Conservation (phyloP, 2,888 invertebrate species). For the Drosophila kambysellisi region DNA sequence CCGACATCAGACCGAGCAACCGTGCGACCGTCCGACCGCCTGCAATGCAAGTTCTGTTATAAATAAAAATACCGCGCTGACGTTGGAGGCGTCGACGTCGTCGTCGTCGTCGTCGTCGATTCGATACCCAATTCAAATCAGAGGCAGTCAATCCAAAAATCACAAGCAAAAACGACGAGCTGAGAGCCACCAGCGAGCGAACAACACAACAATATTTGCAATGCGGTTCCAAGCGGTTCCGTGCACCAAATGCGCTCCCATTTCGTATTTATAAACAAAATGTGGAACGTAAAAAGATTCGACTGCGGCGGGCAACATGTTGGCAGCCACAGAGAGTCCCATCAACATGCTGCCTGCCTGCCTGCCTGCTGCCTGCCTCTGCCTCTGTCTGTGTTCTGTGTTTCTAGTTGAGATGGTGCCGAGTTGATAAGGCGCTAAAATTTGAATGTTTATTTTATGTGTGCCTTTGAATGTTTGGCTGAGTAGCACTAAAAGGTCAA, state of each 20-base stretch:
- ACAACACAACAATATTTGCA: conserved; percentile 60
- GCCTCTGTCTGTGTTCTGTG: neutral
- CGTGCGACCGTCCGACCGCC: conserved; percentile 63
- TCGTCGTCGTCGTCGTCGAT: conserved; percentile 55
- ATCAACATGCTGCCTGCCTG: conserved; percentile 43
- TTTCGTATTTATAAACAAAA: conserved; percentile 79
- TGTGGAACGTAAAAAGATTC: conserved; percentile 69
- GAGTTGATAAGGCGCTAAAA: conserved; percentile 58
- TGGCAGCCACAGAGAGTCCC: conserved; percentile 27
- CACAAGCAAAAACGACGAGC: conserved; percentile 40
- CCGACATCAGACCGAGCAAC: conserved; percentile 19
- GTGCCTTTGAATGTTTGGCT: conserved; percentile 32
- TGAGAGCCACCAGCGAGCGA: conserved; percentile 35
- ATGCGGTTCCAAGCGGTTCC: conserved; percentile 83
- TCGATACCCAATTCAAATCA: conserved; percentile 58
- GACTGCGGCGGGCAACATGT: conserved; percentile 66
- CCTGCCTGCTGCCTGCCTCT: too few relatives aligned
- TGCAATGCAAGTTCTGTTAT: conserved; percentile 80
- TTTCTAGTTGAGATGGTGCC: conserved; percentile 24
- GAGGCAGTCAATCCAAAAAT: conserved; percentile 64
- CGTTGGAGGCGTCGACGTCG: conserved; percentile 53
- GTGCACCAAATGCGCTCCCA: conserved; percentile 76
- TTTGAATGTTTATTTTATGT: conserved; percentile 53
- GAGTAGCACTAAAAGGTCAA: conserved; percentile 63
- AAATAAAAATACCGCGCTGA: conserved; percentile 68